Evolutionary conservation across 2,888 invertebrate genomes (phyloP), one percentile per base, ranked within the genome.

Genomic region (Cerastoderma edule): DNA sequence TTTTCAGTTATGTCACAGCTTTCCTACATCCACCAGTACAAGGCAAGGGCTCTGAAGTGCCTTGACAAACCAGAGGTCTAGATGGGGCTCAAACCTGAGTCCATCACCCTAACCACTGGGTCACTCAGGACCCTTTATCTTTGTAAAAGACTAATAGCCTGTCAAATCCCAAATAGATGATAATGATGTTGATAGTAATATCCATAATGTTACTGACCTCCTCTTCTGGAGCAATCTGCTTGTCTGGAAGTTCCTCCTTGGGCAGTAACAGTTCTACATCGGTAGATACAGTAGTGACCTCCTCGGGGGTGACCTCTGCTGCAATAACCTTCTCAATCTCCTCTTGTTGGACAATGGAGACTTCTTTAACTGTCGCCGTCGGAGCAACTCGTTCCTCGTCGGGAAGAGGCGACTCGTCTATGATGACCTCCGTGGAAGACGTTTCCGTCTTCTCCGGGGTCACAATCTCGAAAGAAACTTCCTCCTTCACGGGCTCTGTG

Each of bases 391-490:
- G 85, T 72, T 80, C 83, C 82, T 86, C 85, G 53, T 86, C 88
- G 53, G 85, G 84, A 80, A 87, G 85, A 80, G 86, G 83, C 72
- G 84, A 79, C 72, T 86, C 84, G 60, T 86, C 86, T 71, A 78
- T 78, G 39, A 78, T 80, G 75, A 86, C 78, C 70, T 85, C 85
- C 72, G 81, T 78, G 32, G 85, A 83, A 83, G 85, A 78, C 71
- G 81, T 70, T 72, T 85, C 83, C 10, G 81, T 78, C 72, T 83
- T 80, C 82, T 85, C 87, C 56, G 78, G 75, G 48, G 85, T 83
- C 76, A 87, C 83, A 75, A 87, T 77, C 84, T 88, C 87, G 83
- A 85, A 87, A 83, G 87, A 84, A 85, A 87, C 88, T 85, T 87
- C 88, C 85, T 89, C 90, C 86, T 84, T 89, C 84, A 86, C 88